Percentiles rank a stretch among this genome's conserved stretches.
Evolutionary conservation across 1,140 invertebrate species (phyloP).

Genomic region (Zelostemma sp.): DNA sequence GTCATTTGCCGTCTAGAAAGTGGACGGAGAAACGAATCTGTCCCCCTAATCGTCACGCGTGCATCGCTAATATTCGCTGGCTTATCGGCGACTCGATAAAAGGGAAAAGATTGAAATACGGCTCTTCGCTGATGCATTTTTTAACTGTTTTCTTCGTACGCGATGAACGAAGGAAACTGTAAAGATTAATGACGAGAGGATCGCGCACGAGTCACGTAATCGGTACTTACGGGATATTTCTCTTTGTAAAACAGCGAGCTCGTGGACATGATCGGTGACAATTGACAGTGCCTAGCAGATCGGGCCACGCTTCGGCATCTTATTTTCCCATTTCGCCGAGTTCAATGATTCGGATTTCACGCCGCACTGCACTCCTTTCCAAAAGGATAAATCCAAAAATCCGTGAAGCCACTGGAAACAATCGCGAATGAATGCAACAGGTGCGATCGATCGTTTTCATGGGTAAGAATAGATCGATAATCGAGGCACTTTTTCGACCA

Average conservation of each 20-base stretch:
- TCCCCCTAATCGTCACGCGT: conserved; percentile 3
- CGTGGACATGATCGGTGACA: conserved; percentile 59
- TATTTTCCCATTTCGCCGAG: conserved; percentile 19
- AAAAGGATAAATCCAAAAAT: too few species aligned
- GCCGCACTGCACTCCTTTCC: too few species aligned
- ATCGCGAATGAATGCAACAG: too few species aligned
- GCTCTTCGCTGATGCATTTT: too few species aligned
- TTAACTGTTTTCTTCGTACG: too few species aligned
- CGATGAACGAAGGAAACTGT: too few species aligned
- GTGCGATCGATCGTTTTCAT: too few species aligned
- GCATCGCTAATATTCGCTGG: conserved; percentile 6
- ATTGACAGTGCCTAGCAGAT: conserved; percentile 8
- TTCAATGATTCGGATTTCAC: conserved; percentile 38
- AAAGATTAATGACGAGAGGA: too few species aligned
- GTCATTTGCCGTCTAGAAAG: conserved; percentile 37
- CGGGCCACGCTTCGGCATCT: conserved; percentile 21
- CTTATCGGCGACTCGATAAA: conserved; percentile 25
- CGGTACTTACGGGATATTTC: conserved; percentile 66
- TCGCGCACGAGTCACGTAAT: too few species aligned
- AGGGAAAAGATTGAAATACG: conserved; percentile 27
- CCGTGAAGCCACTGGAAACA: too few species aligned
- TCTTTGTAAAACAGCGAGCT: conserved; percentile 68
- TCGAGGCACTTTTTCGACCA: neutral
- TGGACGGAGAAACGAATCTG: conserved; percentile 28
- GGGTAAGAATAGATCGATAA: too few species aligned